Conservation (phyloP, 2,113 vertebrate genomes). For the Pitta sordida region DNA sequence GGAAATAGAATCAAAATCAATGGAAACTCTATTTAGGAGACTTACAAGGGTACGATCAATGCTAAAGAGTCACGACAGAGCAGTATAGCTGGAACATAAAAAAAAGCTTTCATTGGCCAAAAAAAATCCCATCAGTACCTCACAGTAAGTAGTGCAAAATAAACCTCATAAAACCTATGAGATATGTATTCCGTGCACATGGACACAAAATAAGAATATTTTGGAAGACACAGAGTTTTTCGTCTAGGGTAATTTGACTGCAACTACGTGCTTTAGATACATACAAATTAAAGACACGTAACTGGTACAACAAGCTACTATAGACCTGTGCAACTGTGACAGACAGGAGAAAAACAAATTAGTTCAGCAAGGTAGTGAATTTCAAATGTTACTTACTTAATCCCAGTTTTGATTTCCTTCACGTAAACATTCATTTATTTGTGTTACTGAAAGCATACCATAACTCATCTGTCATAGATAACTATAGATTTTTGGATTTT, state of each 20-base stretch:
- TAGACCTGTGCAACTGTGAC: neutral
- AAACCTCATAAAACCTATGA: neutral
- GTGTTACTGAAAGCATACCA: neutral
- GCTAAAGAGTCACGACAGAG: neutral
- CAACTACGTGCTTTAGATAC: neutral
- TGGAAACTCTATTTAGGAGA: neutral
- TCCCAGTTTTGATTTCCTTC: constrained; percentile 28
- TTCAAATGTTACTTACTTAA: constrained; percentile 13
- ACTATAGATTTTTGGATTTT: constrained; percentile 56
- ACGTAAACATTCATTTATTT: constrained; percentile 14
- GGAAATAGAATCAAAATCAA: constrained; percentile 20
- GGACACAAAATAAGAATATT: neutral
- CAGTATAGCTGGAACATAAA: neutral
- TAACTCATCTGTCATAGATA: constrained; percentile 37
- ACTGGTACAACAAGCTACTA: neutral
- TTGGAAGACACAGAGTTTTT: neutral
- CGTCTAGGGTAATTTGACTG: neutral
- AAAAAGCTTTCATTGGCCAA: neutral
- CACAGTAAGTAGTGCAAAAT: neutral
- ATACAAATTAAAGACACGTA: no score
- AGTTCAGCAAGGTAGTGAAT: neutral
- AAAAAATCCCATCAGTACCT: neutral
- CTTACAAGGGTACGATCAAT: neutral
- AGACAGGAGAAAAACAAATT: neutral
- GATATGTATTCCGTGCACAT: neutral